Evolutionary conservation across 1,140 invertebrate genomes (phyloP).

Genomic region (Drosophila novamexicana): DNA sequence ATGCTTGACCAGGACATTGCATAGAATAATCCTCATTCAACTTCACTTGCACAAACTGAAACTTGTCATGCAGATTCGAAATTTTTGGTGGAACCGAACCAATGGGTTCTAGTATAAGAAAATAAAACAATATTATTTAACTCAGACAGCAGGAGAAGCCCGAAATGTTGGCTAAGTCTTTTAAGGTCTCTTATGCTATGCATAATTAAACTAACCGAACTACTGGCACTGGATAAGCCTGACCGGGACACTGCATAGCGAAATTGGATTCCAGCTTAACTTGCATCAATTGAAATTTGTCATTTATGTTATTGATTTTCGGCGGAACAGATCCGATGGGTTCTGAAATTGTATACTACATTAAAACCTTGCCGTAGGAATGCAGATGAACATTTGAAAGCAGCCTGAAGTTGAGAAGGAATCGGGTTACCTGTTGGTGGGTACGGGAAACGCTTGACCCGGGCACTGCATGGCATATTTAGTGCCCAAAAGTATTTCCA

Average conservation of each 20-base stretch:
- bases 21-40: slow-evolving; percentile 86
- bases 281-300: slow-evolving; percentile 86
- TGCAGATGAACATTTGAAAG: neutral
- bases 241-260: slow-evolving; percentile 87
- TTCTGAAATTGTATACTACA: slow-evolving; percentile 85
- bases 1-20: slow-evolving; percentile 89
- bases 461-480: slow-evolving; percentile 87
- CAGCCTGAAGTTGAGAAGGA: slow-evolving; percentile 37
- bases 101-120: slow-evolving; percentile 87
- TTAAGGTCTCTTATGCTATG: neutral
- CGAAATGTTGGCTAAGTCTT: slow-evolving; percentile 26
- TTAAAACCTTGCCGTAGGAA: neutral
- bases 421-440: slow-evolving; percentile 87
- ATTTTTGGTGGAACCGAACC: slow-evolving; percentile 89
- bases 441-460: slow-evolving; percentile 89
- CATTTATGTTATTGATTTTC: slow-evolving; percentile 86
- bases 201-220: slow-evolving; percentile 86
- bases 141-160: neutral
- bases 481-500: slow-evolving; percentile 85
- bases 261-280: slow-evolving; percentile 87
- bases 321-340: slow-evolving; percentile 89
- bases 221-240: slow-evolving; percentile 87
- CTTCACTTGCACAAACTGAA: slow-evolving; percentile 86
- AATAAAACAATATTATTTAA: slow-evolving; percentile 21
- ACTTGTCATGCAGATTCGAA: slow-evolving; percentile 85